These are phyloP conservation scores for Triplophysa siluroides DNA, from an alignment of 2,113 vertebrate species.

Conservation along the genomic window DNA sequence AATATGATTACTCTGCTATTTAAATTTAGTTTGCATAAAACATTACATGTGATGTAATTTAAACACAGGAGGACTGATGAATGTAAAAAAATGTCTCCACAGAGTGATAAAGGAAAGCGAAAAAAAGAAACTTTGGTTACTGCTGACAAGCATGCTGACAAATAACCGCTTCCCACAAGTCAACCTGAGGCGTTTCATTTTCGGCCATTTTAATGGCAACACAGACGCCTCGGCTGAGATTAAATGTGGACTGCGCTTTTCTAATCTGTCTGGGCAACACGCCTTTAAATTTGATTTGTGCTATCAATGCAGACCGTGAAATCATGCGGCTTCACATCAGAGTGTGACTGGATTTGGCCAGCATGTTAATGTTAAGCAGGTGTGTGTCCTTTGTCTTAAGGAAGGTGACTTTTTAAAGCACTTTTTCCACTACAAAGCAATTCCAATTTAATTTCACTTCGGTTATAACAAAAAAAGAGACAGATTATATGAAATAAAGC, in stretches of 20 bases:
- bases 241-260: conserved; percentile 65
- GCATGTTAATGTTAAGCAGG: conserved; percentile 71
- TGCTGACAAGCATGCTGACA: conserved; percentile 25
- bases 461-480: neutral
- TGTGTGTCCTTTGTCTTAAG: conserved; percentile 37
- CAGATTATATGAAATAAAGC: neutral
- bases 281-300: conserved; percentile 75
- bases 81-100: neutral
- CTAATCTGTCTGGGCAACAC: conserved; percentile 69
- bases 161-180: conserved; percentile 43
- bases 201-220: conserved; percentile 56
- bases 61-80: too few species aligned
- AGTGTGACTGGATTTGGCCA: conserved; percentile 67
- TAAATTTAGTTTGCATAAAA: too few species aligned
- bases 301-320: conserved; percentile 75
- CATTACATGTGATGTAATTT: too few species aligned
- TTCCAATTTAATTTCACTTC: neutral
- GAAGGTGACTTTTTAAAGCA: conserved; percentile 17
- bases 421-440: neutral
- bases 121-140: conserved; percentile 34
- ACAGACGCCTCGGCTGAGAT: conserved; percentile 52
- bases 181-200: conserved; percentile 50
- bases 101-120: neutral
- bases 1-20: too few species aligned
- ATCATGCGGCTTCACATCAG: conserved; percentile 76